A percentile compares a stretch with the other conserved stretches of the same genome.
These are phyloP conservation scores for Conomelus anceps DNA, from an alignment of 2,888 invertebrate genomes.

Conservation along the genomic window DNA sequence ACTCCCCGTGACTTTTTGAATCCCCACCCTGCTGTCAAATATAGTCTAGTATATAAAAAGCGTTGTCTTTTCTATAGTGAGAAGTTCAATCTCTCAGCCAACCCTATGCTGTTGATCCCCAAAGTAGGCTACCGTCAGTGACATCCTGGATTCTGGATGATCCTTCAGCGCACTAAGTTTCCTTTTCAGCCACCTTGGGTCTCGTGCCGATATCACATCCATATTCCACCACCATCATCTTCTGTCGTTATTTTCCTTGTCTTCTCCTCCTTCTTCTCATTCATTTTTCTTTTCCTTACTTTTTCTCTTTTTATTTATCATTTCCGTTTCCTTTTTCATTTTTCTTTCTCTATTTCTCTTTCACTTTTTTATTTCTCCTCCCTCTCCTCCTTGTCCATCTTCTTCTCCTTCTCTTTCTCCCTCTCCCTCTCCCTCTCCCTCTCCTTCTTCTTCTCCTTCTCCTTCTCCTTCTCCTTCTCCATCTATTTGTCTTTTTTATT, in stretches of 20 bases:
- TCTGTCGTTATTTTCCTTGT: background rate
- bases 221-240: background rate
- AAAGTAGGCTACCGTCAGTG: background rate
- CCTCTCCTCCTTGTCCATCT: background rate
- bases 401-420: background rate
- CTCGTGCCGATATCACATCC: background rate
- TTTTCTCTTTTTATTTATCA: no score
- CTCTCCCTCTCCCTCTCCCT: background rate
- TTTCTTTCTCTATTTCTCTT: no score
- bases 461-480: no score
- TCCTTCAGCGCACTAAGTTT: background rate
- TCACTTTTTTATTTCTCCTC: background rate
- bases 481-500: no score
- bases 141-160: background rate
- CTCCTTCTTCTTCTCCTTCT: background rate
- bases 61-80: background rate
- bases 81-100: background rate
- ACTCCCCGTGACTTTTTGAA: background rate
- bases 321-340: background rate
- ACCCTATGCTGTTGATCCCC: background rate
- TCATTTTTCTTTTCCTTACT: background rate
- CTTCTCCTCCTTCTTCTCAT: background rate
- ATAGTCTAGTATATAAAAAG: background rate
- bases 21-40: background rate
- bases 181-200: background rate